Percentiles rank a stretch among this genome's conserved stretches.
Conservation (phyloP, 2,888 invertebrate species). For the Pyrrhosoma nymphula region DNA sequence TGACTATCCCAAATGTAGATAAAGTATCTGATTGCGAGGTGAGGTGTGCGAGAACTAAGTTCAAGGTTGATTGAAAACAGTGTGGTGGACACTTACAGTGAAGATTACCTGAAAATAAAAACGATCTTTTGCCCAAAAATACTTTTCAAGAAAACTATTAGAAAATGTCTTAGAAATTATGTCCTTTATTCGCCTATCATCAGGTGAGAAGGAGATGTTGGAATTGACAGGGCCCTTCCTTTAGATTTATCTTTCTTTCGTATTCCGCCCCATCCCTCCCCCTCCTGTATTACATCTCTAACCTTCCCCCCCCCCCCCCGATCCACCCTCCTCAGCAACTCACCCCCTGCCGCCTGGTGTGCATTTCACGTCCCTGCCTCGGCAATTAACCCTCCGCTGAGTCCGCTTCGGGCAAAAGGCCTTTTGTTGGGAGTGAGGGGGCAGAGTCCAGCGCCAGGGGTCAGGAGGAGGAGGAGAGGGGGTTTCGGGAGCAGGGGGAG, state of each 20-base stretch:
- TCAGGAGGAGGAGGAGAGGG: background rate
- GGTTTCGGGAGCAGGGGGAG: background rate
- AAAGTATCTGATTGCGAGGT: no score
- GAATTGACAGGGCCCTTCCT: background rate
- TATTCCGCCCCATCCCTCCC: background rate
- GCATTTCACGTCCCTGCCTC: slow-evolving; percentile 54
- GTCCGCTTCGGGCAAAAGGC: slow-evolving; percentile 5
- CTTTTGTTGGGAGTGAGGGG: background rate
- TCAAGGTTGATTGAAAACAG: no score
- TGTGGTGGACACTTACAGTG: no score
- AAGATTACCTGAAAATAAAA: no score
- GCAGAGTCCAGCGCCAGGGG: background rate
- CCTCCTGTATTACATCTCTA: background rate
- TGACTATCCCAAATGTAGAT: no score
- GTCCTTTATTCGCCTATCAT: no score
- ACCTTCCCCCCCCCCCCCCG: background rate
- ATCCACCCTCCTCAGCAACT: background rate
- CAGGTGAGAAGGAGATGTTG: background rate
- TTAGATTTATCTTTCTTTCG: background rate
- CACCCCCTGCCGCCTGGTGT: background rate
- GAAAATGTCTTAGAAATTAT: no score
- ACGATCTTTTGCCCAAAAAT: no score
- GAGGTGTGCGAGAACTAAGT: no score
- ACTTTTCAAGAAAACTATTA: no score
- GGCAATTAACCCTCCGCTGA: slow-evolving; percentile 61